Conservation (phyloP, 2,888 invertebrate species). For the Coelinius sp. region DNA sequence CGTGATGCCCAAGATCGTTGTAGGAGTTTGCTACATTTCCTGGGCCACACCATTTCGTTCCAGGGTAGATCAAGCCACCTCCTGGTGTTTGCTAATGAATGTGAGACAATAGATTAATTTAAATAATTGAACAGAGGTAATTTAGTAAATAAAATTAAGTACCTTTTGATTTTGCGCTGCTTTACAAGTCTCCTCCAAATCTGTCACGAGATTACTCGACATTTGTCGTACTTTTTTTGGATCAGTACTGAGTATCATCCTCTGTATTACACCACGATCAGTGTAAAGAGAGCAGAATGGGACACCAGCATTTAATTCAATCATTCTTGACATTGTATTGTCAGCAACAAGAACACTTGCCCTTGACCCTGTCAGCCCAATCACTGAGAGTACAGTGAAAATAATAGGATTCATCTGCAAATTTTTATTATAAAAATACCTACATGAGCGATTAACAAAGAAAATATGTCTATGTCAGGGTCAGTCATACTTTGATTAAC, state of each 20-base stretch:
- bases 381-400: constrained; percentile 42
- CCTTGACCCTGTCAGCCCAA: constrained; percentile 37
- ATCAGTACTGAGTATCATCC: constrained; percentile 75
- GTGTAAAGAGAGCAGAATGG: constrained; percentile 76
- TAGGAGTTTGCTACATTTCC: constrained; percentile 77
- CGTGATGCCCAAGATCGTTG: constrained; percentile 77
- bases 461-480: constrained; percentile 29
- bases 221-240: constrained; percentile 75
- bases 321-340: constrained; percentile 77
- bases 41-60: constrained; percentile 86
- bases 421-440: neutral
- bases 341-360: constrained; percentile 76
- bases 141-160: neutral
- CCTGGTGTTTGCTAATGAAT: constrained; percentile 54
- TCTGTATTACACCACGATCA: constrained; percentile 76
- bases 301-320: constrained; percentile 75
- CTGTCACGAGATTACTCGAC: constrained; percentile 75
- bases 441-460: neutral
- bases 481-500: constrained; percentile 11
- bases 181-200: constrained; percentile 75
- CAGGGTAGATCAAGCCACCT: constrained; percentile 72
- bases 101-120: neutral
- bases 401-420: constrained; percentile 54
- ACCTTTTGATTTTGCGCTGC: constrained; percentile 61
- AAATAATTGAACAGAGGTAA: neutral